Base-by-base conservation (phyloP, 2,888 invertebrate species). In the Timema podura region DNA sequence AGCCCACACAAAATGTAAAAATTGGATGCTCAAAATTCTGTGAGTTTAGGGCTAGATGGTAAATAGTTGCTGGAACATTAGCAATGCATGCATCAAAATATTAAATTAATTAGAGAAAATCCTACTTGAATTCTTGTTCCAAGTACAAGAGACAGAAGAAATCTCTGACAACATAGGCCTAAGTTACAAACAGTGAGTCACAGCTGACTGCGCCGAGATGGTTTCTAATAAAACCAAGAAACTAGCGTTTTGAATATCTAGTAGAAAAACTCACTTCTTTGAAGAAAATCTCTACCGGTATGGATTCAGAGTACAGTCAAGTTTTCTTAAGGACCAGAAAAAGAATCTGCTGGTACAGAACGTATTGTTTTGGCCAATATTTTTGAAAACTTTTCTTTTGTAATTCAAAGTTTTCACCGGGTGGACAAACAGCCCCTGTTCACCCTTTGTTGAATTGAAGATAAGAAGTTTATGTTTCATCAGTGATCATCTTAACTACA, bases 351-450 rank as follows among this genome's bases (percentile, higher is more conserved):
- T 30, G 30, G 30, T 30, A 57, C 57, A n/a, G 57, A n/a, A 30
- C n/a, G 57, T n/a, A n/a, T 57, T 16, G 57, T 57, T 57, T n/a
- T 57, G 30, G 57, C 57, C 15, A 30, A 57, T 13, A 8, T 57
- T 57, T 54, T 2, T 15, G 54, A 54, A 54, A 54, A 54, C 54
- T 54, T 54, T 1, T 54, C 54, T 54, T 54, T 57, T 13, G 30
- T 5, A 57, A 57, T 57, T 57, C 13, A 57, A 57, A n/a, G n/a
- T n/a, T n/a, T n/a, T n/a, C n/a, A 57, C 30, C 30, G 57, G 57
- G 57, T n/a, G 57, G 30, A 57, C 54, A 54, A 54, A 54, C n/a
- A 7, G 9, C 15, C 57, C 1, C 30, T 30, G n/a, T n/a, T n/a
- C n/a, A n/a, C n/a, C n/a, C n/a, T n/a, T n/a, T n/a, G n/a, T n/a